Conservation (phyloP, 2,888 invertebrate genomes). For the Neoscelio sp. region DNA sequence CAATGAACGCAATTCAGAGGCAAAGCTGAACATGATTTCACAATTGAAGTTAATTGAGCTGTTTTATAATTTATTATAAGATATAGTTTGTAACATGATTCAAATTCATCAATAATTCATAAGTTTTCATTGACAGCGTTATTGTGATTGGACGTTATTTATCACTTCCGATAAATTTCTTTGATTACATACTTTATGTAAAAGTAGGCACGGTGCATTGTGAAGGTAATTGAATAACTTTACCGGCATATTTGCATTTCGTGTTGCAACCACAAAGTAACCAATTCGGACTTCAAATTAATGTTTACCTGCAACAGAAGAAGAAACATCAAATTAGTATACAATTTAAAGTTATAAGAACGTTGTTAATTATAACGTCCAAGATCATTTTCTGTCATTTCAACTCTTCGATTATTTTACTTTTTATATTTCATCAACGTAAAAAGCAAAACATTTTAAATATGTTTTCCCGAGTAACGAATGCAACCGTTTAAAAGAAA, state of each 20-base stretch:
- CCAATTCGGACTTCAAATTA: neutral
- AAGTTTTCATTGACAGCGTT: slow-evolving; percentile 32
- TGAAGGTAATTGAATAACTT: slow-evolving; percentile 20
- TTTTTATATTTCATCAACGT: too few relatives aligned
- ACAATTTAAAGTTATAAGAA: neutral
- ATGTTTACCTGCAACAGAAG: slow-evolving; percentile 23
- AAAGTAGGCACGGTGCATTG: neutral
- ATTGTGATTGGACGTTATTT: slow-evolving; percentile 33
- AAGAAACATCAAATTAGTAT: neutral
- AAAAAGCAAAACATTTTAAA: too few relatives aligned
- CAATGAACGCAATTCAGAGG: too few relatives aligned
- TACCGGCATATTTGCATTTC: slow-evolving; percentile 22
- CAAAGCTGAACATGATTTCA: slow-evolving; percentile 37
- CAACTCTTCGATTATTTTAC: too few relatives aligned
- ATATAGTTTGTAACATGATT: slow-evolving; percentile 22
- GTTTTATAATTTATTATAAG: slow-evolving; percentile 9
- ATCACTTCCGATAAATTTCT: slow-evolving; percentile 23
- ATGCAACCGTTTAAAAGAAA: too few relatives aligned
- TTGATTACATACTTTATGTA: slow-evolving; percentile 17
- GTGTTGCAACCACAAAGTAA: slow-evolving; percentile 9
- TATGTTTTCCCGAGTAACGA: too few relatives aligned
- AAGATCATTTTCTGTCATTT: too few relatives aligned
- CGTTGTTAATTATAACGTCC: too few relatives aligned
- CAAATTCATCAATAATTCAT: slow-evolving; percentile 28
- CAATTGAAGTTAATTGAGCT: slow-evolving; percentile 6